phyloP scores from a whole-genome alignment of 92 coral and sea anemone species.

The Zoanthus sociatus region DNA sequence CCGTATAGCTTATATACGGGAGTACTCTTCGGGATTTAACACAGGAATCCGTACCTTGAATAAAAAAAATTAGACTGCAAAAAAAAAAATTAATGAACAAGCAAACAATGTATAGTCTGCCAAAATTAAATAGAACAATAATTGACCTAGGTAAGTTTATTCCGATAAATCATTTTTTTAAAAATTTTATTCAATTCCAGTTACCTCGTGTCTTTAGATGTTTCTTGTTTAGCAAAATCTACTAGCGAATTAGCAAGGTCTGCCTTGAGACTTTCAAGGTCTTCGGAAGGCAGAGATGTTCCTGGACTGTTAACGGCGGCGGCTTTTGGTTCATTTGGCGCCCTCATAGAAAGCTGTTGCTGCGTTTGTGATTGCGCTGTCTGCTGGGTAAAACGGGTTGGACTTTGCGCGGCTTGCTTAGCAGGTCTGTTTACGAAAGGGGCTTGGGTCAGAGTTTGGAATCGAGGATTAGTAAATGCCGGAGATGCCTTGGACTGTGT shows the following conservation, averaged over 20 bases:
- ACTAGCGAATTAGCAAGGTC: slow-evolving; percentile 39
- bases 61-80: no score
- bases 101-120: no score
- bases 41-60: no score
- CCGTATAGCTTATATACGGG: no score
- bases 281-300: slow-evolving; percentile 1
- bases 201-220: slow-evolving; percentile 17
- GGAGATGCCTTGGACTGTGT: slow-evolving; percentile 1
- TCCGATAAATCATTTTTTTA: not conserved
- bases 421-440: not conserved
- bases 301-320: not conserved
- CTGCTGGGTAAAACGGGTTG: not conserved
- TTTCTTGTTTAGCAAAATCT: slow-evolving; percentile 16
- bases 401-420: not conserved
- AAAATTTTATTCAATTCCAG: not conserved
- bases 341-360: not conserved
- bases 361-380: not conserved
- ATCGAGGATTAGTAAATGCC: not conserved
- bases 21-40: no score
- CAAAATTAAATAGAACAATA: not conserved
- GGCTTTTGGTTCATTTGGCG: not conserved
- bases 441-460: slow-evolving; percentile 15
- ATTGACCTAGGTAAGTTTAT: not conserved
- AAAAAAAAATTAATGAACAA: no score
- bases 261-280: slow-evolving; percentile 41